phyloP scores from a whole-genome alignment of 2,888 invertebrate species.

The Dolichomitus sp. region DNA sequence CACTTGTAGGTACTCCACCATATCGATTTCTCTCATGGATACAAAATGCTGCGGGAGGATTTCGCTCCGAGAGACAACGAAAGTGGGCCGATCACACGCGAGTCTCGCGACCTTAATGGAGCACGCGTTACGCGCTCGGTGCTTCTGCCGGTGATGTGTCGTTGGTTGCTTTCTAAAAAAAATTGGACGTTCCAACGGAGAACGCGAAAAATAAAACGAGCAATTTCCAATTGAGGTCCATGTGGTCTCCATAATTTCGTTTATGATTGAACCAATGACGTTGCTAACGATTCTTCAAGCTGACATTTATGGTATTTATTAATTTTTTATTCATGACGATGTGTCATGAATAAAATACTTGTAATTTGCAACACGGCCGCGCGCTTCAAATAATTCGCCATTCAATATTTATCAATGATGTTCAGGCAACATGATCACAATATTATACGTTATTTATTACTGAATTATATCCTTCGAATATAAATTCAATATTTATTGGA shows the following conservation, averaged over 20 bases:
- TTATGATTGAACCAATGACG: neutral
- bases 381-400: neutral
- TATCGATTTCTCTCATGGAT: constrained; percentile 67
- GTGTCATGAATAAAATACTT: neutral
- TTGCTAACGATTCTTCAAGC: neutral
- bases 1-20: constrained; percentile 6
- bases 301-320: neutral
- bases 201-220: constrained; percentile 19
- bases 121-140: constrained; percentile 63
- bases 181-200: constrained; percentile 49
- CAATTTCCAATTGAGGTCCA: neutral
- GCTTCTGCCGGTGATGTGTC: constrained; percentile 42
- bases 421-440: neutral
- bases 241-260: neutral
- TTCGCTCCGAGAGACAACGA: constrained; percentile 60
- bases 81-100: constrained; percentile 81
- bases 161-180: constrained; percentile 75
- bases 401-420: neutral
- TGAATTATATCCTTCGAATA: no score
- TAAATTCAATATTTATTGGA: no score
- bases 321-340: neutral
- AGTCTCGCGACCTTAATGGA: constrained; percentile 73
- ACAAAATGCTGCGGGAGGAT: constrained; percentile 18
- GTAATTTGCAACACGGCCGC: neutral
- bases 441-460: neutral